Evolutionary conservation across 2,888 invertebrate species (phyloP).

Genomic region (Ischnura elegans): DNA sequence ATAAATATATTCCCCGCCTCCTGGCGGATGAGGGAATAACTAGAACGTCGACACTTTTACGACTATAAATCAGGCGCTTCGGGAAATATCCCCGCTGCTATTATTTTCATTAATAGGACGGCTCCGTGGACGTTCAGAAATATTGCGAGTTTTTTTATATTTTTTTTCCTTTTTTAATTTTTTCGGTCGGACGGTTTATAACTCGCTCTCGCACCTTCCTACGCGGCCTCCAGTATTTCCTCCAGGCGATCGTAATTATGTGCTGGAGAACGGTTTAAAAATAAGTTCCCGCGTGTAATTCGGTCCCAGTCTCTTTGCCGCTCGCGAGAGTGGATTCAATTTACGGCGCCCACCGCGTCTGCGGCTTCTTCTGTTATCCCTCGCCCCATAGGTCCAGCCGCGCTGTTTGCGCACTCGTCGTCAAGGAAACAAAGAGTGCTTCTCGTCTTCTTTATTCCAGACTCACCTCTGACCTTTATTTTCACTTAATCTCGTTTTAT

Average conservation of each 20-base stretch:
- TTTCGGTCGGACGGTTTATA: neutral
- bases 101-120: slow-evolving; percentile 21
- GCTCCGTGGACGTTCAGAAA: neutral
- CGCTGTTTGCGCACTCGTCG: neutral
- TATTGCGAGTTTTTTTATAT: slow-evolving; percentile 8
- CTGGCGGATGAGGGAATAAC: neutral
- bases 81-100: neutral
- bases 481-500: neutral
- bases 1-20: neutral
- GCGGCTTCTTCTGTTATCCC: neutral
- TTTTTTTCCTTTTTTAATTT: too few species aligned
- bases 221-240: neutral
- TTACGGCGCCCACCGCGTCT: neutral
- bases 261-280: neutral
- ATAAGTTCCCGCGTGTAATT: neutral
- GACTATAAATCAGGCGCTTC: neutral
- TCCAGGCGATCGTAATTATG: neutral
- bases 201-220: neutral
- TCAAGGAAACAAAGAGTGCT: neutral
- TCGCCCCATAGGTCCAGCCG: neutral
- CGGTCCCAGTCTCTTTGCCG: neutral
- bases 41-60: slow-evolving; percentile 25
- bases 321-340: neutral
- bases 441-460: neutral
- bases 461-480: too few species aligned